These are phyloP conservation scores for Phytoseiulus persimilis DNA, from an alignment of 2,888 invertebrate species.

Conservation along the genomic window DNA sequence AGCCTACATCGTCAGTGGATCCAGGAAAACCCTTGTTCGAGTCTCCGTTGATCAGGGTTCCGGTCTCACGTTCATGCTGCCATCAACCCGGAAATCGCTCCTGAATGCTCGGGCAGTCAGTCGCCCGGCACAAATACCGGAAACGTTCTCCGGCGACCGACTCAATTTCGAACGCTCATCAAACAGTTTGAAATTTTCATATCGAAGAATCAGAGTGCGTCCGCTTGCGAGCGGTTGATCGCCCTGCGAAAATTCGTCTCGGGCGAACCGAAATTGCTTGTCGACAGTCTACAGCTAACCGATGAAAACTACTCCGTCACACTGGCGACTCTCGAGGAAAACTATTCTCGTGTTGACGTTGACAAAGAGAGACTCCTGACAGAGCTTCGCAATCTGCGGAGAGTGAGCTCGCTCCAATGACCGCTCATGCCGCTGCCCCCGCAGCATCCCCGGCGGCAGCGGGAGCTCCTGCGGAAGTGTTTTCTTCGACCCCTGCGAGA, in stretches of 20 bases:
- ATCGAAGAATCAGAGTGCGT: neutral
- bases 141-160: neutral
- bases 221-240: neutral
- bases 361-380: neutral
- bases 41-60: too few species aligned
- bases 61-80: too few species aligned
- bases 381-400: neutral
- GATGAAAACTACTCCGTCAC: neutral
- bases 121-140: neutral
- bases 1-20: too few species aligned
- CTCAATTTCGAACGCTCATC: neutral
- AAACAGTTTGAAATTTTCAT: neutral
- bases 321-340: neutral
- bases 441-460: too few species aligned
- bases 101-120: too few species aligned
- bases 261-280: neutral
- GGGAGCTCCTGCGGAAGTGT: too few species aligned
- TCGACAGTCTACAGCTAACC: neutral
- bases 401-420: neutral
- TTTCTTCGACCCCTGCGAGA: neutral
- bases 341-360: neutral
- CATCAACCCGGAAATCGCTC: too few species aligned
- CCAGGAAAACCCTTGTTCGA: too few species aligned
- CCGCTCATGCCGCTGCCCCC: too few species aligned
- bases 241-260: neutral